Evolutionary conservation across 2,113 vertebrate species (phyloP).

Genomic region (Marcusenius ussheri): DNA sequence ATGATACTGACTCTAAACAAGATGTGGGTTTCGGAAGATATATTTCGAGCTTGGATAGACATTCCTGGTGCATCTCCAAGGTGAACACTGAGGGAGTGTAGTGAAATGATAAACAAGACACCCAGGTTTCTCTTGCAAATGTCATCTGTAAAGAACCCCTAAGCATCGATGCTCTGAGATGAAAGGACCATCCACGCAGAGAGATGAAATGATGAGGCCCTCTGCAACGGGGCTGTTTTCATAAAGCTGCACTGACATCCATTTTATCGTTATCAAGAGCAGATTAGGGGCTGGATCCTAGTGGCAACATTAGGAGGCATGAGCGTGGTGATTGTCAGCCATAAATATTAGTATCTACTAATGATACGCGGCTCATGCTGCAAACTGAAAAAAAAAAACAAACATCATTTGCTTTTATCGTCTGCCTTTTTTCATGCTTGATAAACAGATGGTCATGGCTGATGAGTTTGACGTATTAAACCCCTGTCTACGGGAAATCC

Average conservation of each 20-base stretch:
- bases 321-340: not conserved
- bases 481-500: not conserved
- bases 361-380: not conserved
- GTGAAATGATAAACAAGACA: not conserved
- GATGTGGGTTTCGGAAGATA: not conserved
- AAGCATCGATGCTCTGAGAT: not conserved
- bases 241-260: slow-evolving; percentile 28
- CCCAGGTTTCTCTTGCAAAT: not conserved
- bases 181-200: not conserved
- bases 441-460: slow-evolving; percentile 17
- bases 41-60: not conserved
- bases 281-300: slow-evolving; percentile 16
- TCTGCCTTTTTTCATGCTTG: not conserved
- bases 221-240: not conserved
- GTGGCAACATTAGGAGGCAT: not conserved
- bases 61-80: not conserved
- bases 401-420: not conserved
- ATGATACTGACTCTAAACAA: not conserved
- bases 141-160: too few species aligned
- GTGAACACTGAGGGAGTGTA: not conserved
- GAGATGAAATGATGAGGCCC: not conserved
- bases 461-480: slow-evolving; percentile 3
- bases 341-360: slow-evolving; percentile 7
- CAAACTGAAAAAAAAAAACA: not conserved
- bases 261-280: slow-evolving; percentile 22